phyloP scores from a whole-genome alignment of 2,797 vertebrate species.

The Tachyglossus aculeatus region DNA sequence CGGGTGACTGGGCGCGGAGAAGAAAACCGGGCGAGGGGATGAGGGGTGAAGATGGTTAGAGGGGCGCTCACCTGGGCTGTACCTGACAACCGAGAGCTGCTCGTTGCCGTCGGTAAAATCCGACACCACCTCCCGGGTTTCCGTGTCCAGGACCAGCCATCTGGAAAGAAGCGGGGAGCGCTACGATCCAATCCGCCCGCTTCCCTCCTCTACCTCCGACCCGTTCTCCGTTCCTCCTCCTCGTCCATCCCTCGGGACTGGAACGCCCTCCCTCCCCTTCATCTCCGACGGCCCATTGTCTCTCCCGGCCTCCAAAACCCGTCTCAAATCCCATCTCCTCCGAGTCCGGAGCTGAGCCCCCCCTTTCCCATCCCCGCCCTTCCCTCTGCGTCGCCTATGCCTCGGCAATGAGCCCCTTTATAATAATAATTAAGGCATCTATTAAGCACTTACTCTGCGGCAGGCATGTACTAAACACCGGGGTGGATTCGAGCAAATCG shows the following conservation, averaged over 20 bases:
- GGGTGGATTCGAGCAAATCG: too few relatives aligned
- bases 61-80: constrained; percentile 86
- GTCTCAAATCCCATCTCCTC: too few relatives aligned
- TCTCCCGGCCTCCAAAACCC: too few relatives aligned
- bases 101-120: constrained; percentile 86
- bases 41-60: background rate
- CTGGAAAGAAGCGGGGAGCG: constrained; percentile 55
- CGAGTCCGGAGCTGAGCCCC: too few relatives aligned
- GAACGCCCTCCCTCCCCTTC: background rate
- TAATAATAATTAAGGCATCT: too few relatives aligned
- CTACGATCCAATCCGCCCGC: background rate
- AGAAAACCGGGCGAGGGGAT: constrained; percentile 1
- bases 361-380: too few relatives aligned
- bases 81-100: constrained; percentile 91
- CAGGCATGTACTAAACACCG: too few relatives aligned
- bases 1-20: background rate
- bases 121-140: constrained; percentile 80
- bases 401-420: too few relatives aligned
- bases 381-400: too few relatives aligned
- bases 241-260: background rate
- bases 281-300: too few relatives aligned
- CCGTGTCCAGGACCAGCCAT: constrained; percentile 88
- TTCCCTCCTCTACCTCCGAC: too few relatives aligned
- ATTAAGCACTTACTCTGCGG: too few relatives aligned
- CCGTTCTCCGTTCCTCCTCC: background rate